Base-by-base conservation (phyloP, 2,113 vertebrate species). In the Xiphophorus hellerii region DNA sequence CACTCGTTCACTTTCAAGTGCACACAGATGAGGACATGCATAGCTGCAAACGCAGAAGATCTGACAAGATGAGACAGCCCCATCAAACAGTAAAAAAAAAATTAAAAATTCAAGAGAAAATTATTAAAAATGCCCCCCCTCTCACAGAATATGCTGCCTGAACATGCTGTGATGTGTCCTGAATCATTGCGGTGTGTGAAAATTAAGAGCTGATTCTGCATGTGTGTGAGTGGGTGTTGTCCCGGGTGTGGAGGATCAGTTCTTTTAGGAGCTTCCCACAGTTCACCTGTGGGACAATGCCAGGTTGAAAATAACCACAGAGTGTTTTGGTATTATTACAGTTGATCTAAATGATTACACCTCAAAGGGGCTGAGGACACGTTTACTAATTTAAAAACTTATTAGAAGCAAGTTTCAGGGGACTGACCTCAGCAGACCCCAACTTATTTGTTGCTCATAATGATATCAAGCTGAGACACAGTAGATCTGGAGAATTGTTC, bases 221-320 rank as follows among this genome's bases (percentile, higher is more conserved):
- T 74, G 67, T 85, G 58, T 73, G 20, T 73, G 30, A 62, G 20
- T 30, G 7, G 13, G 54, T 28, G n/a, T 28, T 54, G 9, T n/a
- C 13, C 8, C 51, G 77, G 83, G 91, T 82, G 86, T 87, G 84
- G 78, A 70, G 27, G 15, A 11, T 15, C 30, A 20, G 17, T 25
- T 78, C 15, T 0, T 58, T 12, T 15, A 37, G 29, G 58, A 14
- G 4, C 13, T 75, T 74, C 64, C 48, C 58, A 63, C 62, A 20
- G 22, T 69, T 80, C 17, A 62, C 48, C 76, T 54, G 71, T 71
- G 73, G 30, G 31, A 37, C 27, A 27, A 7, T 25, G 69, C 64
- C 51, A 80, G 67, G 64, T 4, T 37, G 8, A 10, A 72, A 68
- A 29, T 11, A 62, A 71, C 61, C 20, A 5, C 22, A 76, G 37